phyloP scores from a whole-genome alignment of 2,797 vertebrate species.

The Sebastes steindachneri region DNA sequence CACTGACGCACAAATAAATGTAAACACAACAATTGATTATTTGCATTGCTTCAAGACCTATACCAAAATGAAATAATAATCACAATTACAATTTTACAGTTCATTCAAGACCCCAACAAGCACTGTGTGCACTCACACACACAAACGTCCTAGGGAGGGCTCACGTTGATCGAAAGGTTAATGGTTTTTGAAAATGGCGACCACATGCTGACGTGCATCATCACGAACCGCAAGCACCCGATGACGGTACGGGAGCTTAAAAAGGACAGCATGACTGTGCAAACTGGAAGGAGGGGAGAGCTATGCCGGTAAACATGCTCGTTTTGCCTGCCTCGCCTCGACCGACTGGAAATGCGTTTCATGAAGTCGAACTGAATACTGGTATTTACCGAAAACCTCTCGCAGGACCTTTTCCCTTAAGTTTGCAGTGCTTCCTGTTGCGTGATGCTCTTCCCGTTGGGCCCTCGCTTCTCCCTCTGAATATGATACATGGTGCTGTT shows the following conservation, averaged over 20 bases:
- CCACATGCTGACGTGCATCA: slow-evolving; percentile 55
- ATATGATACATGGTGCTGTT: slow-evolving; percentile 70
- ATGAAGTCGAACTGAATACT: slow-evolving; percentile 14
- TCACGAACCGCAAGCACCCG: slow-evolving; percentile 46
- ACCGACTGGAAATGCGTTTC: slow-evolving; percentile 26
- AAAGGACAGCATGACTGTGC: slow-evolving; percentile 53
- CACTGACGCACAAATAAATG: neutral
- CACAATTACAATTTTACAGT: neutral
- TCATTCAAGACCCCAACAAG: neutral
- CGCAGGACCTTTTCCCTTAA: slow-evolving; percentile 52
- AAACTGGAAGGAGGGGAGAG: slow-evolving; percentile 24
- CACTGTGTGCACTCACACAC: neutral
- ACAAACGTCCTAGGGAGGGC: slow-evolving; percentile 2
- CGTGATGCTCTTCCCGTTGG: slow-evolving; percentile 46
- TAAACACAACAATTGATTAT: neutral
- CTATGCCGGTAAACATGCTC: slow-evolving; percentile 7
- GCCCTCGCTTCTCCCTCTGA: slow-evolving; percentile 57
- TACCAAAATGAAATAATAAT: neutral
- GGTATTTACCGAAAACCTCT: slow-evolving; percentile 58
- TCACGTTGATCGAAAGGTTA: slow-evolving; percentile 59
- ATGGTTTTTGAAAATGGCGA: slow-evolving; percentile 57
- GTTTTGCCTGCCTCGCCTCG: neutral
- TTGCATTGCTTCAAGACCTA: neutral
- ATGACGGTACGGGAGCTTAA: slow-evolving; percentile 37
- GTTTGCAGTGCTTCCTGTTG: slow-evolving; percentile 68